phyloP scores from a whole-genome alignment of 2,113 vertebrate genomes.

The Neoarius graeffei region DNA sequence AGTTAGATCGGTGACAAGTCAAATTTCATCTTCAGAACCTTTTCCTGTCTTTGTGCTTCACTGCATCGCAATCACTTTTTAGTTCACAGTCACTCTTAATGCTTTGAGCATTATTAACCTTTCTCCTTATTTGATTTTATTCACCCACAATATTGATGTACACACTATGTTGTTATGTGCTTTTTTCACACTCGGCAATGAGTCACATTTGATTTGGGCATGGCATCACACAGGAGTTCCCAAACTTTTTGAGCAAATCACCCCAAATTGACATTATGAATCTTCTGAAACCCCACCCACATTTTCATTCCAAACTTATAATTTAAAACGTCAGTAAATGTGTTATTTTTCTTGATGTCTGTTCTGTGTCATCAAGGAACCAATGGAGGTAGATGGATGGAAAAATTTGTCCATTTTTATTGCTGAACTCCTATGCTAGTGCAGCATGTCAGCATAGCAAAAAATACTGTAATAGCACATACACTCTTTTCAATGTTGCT shows the following conservation, averaged over 20 bases:
- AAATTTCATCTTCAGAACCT: conserved; percentile 42
- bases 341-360: neutral
- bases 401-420: neutral
- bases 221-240: neutral
- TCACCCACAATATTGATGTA: conserved; percentile 31
- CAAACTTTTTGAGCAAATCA: neutral
- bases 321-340: neutral
- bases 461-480: neutral
- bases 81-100: conserved; percentile 47
- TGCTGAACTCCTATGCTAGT: neutral
- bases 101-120: conserved; percentile 40
- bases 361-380: neutral
- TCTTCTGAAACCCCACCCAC: neutral
- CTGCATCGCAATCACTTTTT: conserved; percentile 23
- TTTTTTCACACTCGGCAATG: conserved; percentile 25
- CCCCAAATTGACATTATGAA: neutral
- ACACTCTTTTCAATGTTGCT: neutral
- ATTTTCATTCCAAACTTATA: neutral
- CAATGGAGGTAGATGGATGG: neutral
- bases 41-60: conserved; percentile 11
- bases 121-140: conserved; percentile 1
- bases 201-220: conserved; percentile 25
- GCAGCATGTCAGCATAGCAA: neutral
- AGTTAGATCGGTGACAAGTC: conserved; percentile 62
- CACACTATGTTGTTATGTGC: conserved; percentile 2